phyloP scores from a whole-genome alignment of 2,113 vertebrate species.

The Phrynocephalus versicolor region DNA sequence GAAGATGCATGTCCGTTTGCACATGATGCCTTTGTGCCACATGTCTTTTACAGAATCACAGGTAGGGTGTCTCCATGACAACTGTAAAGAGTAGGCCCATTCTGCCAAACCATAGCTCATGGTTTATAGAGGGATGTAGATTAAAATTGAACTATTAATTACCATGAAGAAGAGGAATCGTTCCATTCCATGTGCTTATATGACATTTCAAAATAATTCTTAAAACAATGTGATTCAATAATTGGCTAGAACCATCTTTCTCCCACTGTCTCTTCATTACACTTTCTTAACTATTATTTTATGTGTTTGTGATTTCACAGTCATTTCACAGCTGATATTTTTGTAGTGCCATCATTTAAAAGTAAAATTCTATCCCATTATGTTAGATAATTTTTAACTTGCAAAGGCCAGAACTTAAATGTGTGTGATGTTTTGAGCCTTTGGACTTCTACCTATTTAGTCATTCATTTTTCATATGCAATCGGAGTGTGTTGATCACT shows the following conservation, averaged over 20 bases:
- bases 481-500: not conserved
- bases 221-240: not conserved
- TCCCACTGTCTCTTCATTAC: conserved; percentile 42
- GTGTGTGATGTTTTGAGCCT: conserved; percentile 22
- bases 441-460: not conserved
- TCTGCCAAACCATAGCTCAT: conserved; percentile 29
- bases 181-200: not conserved
- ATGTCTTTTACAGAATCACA: not conserved
- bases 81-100: not conserved
- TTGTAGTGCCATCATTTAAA: not conserved
- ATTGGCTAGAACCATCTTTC: not conserved
- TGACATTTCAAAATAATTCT: conserved; percentile 27
- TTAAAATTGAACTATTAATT: not conserved
- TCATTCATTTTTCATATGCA: not conserved
- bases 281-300: conserved; percentile 33
- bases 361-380: conserved; percentile 9
- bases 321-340: conserved; percentile 54
- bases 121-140: not conserved
- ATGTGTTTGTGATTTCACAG: conserved; percentile 58
- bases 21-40: not conserved
- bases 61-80: no score
- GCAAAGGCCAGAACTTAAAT: conserved; percentile 23
- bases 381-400: conserved; percentile 11
- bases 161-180: not conserved
- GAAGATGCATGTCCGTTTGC: not conserved